These are phyloP conservation scores for Tortricodes alternella DNA, from an alignment of 2,888 invertebrate genomes.

Conservation along the genomic window DNA sequence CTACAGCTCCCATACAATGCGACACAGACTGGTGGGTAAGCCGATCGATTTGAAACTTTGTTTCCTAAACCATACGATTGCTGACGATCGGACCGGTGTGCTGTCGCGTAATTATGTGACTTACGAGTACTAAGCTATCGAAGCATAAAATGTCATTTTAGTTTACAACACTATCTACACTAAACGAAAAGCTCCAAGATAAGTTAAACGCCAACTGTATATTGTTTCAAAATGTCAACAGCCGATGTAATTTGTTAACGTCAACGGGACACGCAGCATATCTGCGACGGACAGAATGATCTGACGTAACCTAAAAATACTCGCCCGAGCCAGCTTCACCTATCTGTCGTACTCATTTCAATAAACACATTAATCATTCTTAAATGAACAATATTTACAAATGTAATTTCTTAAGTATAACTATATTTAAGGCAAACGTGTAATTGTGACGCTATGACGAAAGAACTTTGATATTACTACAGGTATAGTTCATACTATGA, in stretches of 20 bases:
- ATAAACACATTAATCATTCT: constrained; percentile 69
- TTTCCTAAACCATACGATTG: not conserved
- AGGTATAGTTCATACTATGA: no score
- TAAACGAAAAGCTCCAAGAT: constrained; percentile 78
- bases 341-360: constrained; percentile 65
- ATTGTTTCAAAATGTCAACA: constrained; percentile 80
- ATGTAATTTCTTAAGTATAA: constrained; percentile 12
- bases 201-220: constrained; percentile 80
- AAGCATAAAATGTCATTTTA: constrained; percentile 81
- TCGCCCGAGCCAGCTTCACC: constrained; percentile 47
- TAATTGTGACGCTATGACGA: no score
- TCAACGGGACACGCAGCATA: constrained; percentile 57
- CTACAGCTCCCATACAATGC: constrained; percentile 36
- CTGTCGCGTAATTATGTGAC: constrained; percentile 49
- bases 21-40: constrained; percentile 12
- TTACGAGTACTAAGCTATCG: constrained; percentile 64
- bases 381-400: constrained; percentile 48
- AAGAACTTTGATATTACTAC: no score
- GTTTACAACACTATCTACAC: constrained; percentile 80
- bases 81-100: not conserved
- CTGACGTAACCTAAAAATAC: constrained; percentile 72
- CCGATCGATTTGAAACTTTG: constrained; percentile 16
- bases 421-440: no score
- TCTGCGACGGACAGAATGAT: constrained; percentile 48
- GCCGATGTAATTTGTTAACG: constrained; percentile 79